Base-by-base conservation (phyloP, 1,140 invertebrate species). In the Drosophila santomea region DNA sequence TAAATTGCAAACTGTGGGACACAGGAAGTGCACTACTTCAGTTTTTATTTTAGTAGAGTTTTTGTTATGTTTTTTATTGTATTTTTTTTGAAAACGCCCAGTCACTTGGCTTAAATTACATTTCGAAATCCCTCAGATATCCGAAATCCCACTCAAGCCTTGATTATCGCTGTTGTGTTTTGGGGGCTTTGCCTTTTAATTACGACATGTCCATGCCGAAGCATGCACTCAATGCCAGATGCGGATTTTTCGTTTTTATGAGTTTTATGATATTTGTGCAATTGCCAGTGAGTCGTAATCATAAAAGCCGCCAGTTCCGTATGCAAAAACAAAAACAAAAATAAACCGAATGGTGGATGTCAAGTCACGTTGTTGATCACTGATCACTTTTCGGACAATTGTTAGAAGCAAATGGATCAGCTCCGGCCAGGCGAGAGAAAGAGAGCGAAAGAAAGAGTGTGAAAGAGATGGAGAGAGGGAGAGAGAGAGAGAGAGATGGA, bases 341-440 rank as follows among this genome's bases (percentile, higher is more conserved):
- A 20, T 14, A 39, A 39, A 14, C 15, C 14, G 17, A 35, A 17
- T 36, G n/a, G 36, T 44, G 51, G 56, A 35, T 74, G 61, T 57
- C 72, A 45, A 75, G 73, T 51, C 71, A 74, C 41, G 58, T 51
- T 54, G 69, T 15, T 36, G 43, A 62, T 47, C 50, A 47, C 20
- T 47, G 69, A 63, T 74, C 52, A 64, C 51, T 44, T 56, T 55
- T 36, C 11, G 58, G 32, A 38, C 72, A 51, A 56, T 55, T 74
- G 72, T 43, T 74, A 74, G 71, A 74, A 74, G 71, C 71, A 57
- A 74, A 57, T 64, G 71, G 66, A 71, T 50, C 51, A 23, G n/a
- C 7, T 15, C 0, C 17, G n/a, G n/a, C 6, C n/a, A 7, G 8
- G 14, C 12, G 4, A 1, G 14, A 14, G 38, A 39, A 14, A n/a